Base-by-base conservation (phyloP, 2,113 vertebrate species). In the Todiramphus saurophagus region DNA sequence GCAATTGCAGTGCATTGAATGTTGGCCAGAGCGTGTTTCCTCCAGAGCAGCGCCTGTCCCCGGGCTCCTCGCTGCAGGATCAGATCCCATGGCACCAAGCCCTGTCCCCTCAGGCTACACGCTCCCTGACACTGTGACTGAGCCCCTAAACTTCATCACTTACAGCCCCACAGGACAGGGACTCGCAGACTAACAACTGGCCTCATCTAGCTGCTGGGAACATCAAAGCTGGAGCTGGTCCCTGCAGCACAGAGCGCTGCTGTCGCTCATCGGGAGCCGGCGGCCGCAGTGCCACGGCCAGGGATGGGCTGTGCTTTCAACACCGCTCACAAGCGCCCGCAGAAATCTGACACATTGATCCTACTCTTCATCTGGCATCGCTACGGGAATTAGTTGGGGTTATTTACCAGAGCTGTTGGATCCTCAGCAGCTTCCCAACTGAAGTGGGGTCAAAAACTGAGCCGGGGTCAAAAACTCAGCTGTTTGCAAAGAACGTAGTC, bases 141-240 rank as follows among this genome's bases (percentile, higher is more conserved):
- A 86, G 83, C 77, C 93, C 91, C 81, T 43, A 79, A 84, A 63
- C 93, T 94, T 96, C 94, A 96, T 90, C 88, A 82, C 94, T 89
- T 80, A 1, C 13, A 92, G 86, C 94, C 90, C 76, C 89, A 66
- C 35, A 81, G 96, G 90, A 89, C 74, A 59, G 67, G 66, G 87
- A 66, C 70, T 59, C 4, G 5, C 21, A 24, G 85, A 25, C 43
- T 84, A 88, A 76, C 2, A 16, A 84, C 46, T 39, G 41, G 78
- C 51, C 41, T 80, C 6, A 1, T 51, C 48, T 41, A 35, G 93
- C 95, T 91, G 88, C 89, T 95, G 94, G 95, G 72, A 97, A 86
- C 37, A 70, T 91, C 89, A 95, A 93, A 95, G 93, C 94, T 48
- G 85, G 93, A 88, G 94, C 83, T 73, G 96, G 80, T 97, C 94